Base-by-base conservation (phyloP, 2,888 invertebrate genomes). In the Euzophera pinguis region DNA sequence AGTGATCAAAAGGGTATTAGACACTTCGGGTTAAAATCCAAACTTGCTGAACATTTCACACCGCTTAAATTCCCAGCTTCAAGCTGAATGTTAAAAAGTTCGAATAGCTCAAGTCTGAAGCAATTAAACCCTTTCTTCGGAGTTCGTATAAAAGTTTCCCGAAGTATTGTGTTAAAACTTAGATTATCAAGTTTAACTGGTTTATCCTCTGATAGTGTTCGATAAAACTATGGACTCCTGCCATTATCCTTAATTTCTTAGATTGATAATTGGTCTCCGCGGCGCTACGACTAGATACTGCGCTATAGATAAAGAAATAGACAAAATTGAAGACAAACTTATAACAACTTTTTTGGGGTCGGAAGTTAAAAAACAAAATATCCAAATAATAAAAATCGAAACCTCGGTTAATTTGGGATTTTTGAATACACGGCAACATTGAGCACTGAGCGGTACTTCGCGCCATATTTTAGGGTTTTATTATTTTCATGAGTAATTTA, bases 111-210 rank as follows among this genome's bases (percentile, higher is more conserved):
- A 34, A 47, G 37, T 35, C 12, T 32, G 32, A 16, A 48, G 22
- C 22, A 35, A 48, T 37, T 48, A 22, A 43, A 35, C 47, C 47
- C 37, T 48, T 48, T 39, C 49, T 22, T 39, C 39, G 39, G n/a
- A 47, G 47, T 39, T 49, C 22, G 12, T 2, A 9, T 27, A 34
- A 43, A 45, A 45, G 45, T 45, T 29, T 34, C 29, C 45, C 14
- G 4, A 43, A 45, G 32, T 45, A 45, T 32, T 45, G 7, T 32
- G 14, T 32, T 32, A 29, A 29, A 45, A 45, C 32, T 45, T 34
- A 45, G 14, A 32, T 34, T 14, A 45, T 22, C 13, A 5, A 43
- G 43, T 27, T 43, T 3, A 12, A 16, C 39, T 16, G 1, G 39
- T 8, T 12, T 13, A 3, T 2, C 13, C 8, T 38, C 38, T 13